Conservation (phyloP, 2,888 invertebrate species). For the Didymodactylos carnosus region DNA sequence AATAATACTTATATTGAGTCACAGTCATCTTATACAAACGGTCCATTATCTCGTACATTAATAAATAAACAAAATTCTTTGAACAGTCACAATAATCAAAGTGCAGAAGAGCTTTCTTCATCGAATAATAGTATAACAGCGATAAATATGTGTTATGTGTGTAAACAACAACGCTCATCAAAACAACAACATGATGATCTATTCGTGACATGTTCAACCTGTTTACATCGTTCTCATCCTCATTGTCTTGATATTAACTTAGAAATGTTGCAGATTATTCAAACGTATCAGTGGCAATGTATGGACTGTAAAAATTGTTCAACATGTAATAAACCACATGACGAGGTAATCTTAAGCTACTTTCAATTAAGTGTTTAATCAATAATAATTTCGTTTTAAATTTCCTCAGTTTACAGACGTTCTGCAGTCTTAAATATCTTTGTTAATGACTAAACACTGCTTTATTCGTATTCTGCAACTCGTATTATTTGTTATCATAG, state of each 20-base stretch:
- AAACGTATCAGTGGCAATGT: slow-evolving; percentile 70
- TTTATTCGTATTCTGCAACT: too few species aligned
- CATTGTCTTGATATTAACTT: slow-evolving; percentile 62
- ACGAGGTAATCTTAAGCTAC: slow-evolving; percentile 41
- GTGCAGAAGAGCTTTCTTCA: too few species aligned
- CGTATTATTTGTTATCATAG: too few species aligned
- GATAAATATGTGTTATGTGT: slow-evolving; percentile 2
- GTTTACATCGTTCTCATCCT: slow-evolving; percentile 45
- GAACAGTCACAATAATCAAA: background rate
- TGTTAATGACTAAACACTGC: too few species aligned
- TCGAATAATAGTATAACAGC: too few species aligned
- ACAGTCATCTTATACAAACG: too few species aligned
- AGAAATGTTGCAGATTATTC: slow-evolving; percentile 59
- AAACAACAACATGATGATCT: slow-evolving; percentile 2
- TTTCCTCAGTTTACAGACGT: too few species aligned
- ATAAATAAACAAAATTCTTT: background rate
- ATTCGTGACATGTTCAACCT: slow-evolving; percentile 3
- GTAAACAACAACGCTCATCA: background rate
- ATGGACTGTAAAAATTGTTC: slow-evolving; percentile 75
- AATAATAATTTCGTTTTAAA: background rate
- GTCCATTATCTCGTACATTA: too few species aligned
- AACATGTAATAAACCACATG: slow-evolving; percentile 56
- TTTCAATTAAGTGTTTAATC: too few species aligned
- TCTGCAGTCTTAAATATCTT: too few species aligned
- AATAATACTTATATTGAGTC: too few species aligned